Evolutionary conservation across 2,113 vertebrate species (phyloP).

Genomic region (Platysteira castanea): DNA sequence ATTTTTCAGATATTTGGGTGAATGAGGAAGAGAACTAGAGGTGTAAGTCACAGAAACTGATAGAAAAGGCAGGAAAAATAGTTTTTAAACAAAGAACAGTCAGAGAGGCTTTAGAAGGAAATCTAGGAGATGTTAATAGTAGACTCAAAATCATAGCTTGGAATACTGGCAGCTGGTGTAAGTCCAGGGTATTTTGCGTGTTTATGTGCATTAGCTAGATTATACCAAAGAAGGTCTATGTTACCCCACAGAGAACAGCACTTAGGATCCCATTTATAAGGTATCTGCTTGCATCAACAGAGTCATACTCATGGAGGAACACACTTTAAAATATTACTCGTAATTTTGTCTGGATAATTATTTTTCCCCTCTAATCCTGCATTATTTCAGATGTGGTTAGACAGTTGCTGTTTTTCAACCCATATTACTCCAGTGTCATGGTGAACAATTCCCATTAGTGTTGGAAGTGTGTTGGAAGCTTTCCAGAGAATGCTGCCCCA

Average conservation of each 20-base stretch:
- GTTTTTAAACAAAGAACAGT: not conserved
- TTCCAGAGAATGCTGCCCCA: not conserved
- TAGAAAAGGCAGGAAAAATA: not conserved
- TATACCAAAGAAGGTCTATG: not conserved
- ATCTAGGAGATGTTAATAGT: not conserved
- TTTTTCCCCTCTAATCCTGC: not conserved
- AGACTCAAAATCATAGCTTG: not conserved
- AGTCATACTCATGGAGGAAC: not conserved
- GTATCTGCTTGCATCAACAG: not conserved
- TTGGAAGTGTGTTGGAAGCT: not conserved
- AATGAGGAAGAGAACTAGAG: not conserved
- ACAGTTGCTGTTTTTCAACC: not conserved
- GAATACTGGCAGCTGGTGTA: not conserved
- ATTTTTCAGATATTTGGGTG: not conserved
- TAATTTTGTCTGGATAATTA: not conserved
- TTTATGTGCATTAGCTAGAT: not conserved
- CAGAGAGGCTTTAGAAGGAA: not conserved
- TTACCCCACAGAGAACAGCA: not conserved
- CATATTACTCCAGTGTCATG: not conserved
- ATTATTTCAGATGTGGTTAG: not conserved
- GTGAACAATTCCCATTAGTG: not conserved
- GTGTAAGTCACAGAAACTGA: not conserved
- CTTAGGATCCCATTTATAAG: not conserved
- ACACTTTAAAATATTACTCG: not conserved
- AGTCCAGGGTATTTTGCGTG: not conserved